Percentiles rank a stretch among this genome's conserved stretches.
Conservation (phyloP, 2,888 invertebrate species). For the Drosophila nigricruria region DNA sequence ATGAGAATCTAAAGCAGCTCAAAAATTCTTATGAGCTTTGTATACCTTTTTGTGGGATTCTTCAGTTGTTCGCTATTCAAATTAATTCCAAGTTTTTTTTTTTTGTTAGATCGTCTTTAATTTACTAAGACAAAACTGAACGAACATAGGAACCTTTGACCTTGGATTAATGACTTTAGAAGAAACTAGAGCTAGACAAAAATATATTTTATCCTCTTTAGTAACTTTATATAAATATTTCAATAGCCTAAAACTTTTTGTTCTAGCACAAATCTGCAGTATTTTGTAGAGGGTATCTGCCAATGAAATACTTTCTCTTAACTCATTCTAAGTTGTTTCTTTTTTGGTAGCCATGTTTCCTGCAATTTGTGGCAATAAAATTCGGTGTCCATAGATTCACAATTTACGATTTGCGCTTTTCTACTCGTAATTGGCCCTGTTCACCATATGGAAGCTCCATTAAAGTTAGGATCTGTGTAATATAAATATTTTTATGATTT, state of each 20-base stretch:
- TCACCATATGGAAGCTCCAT: constrained; percentile 49
- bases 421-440: constrained; percentile 58
- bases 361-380: constrained; percentile 65
- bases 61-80: no score
- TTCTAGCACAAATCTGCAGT: neutral
- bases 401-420: constrained; percentile 66
- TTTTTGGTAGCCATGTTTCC: constrained; percentile 44
- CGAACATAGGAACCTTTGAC: no score
- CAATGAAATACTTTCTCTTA: neutral
- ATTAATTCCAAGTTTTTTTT: no score
- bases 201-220: neutral
- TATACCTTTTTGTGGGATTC: no score
- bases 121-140: no score
- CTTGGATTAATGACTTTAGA: neutral
- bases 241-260: no score
- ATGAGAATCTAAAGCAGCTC: no score
- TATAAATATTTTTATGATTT: constrained; percentile 32
- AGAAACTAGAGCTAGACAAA: neutral
- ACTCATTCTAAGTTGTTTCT: neutral
- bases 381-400: constrained; percentile 43
- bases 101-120: no score
- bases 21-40: no score
- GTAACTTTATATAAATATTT: neutral
- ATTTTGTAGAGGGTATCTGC: constrained; percentile 9
- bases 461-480: constrained; percentile 37